Evolutionary conservation across 2,797 vertebrate genomes (phyloP).

Genomic region (Macropodus opercularis): DNA sequence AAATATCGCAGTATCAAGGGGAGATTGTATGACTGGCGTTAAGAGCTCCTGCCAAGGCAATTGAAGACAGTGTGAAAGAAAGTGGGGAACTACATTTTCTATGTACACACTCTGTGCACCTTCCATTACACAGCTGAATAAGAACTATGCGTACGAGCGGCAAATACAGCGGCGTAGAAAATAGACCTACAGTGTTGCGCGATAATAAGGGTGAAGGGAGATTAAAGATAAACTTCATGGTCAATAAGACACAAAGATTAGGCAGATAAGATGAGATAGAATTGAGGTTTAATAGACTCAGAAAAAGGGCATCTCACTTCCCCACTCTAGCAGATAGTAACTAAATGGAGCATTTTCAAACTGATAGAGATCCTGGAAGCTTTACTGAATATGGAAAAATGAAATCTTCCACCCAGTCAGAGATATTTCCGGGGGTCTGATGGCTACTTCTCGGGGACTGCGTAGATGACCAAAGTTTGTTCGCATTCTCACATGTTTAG

Average conservation of each 20-base stretch:
- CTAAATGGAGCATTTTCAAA: conserved; percentile 79
- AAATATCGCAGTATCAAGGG: conserved; percentile 81
- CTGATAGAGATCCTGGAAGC: conserved; percentile 66
- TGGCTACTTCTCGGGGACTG: conserved; percentile 69
- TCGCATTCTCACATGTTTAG: conserved; percentile 80
- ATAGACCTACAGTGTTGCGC: conserved; percentile 76
- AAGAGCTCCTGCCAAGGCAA: conserved; percentile 78
- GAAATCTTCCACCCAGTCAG: conserved; percentile 58
- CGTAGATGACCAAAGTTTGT: conserved; percentile 80
- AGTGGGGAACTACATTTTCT: conserved; percentile 69
- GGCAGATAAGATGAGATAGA: conserved; percentile 81
- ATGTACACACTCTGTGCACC: conserved; percentile 72
- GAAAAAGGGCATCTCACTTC: conserved; percentile 81
- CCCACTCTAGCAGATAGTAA: conserved; percentile 78
- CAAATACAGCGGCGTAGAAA: conserved; percentile 74
- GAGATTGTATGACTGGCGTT: conserved; percentile 80
- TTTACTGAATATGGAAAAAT: conserved; percentile 73
- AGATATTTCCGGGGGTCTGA: conserved; percentile 66
- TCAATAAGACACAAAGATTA: conserved; percentile 83
- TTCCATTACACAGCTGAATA: conserved; percentile 83
- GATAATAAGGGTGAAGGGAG: conserved; percentile 80
- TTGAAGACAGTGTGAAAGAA: conserved; percentile 72
- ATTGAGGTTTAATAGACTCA: conserved; percentile 80
- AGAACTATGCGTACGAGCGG: conserved; percentile 79
- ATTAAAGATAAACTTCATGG: conserved; percentile 82